Base-by-base conservation (phyloP, 2,113 vertebrate genomes). In the Tenebrosternarchus preto region DNA sequence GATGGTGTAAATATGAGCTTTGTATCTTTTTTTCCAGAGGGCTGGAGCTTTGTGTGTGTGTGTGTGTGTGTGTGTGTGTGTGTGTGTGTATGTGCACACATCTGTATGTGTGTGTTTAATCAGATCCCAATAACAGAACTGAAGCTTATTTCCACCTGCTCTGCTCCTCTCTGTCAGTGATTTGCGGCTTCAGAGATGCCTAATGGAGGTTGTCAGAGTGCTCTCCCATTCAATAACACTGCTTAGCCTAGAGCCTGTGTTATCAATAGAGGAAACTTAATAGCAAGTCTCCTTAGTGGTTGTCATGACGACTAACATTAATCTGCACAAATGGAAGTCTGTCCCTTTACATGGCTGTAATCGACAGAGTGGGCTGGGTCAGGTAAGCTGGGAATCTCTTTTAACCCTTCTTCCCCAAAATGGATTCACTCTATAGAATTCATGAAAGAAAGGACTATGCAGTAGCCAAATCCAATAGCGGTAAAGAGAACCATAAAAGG, bases 221-320 rank as follows among this genome's bases (percentile, higher is more conserved):
- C 56, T 77, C 36, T 53, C 50, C 50, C 20, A 76, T 85, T 81
- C 67, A 86, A 81, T 85, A 83, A 81, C 53, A 53, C 12, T 16
- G 53, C 77, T 81, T 17, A 83, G 73, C 67, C 60, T 46, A 0
- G 24, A 39, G 59, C 50, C 67, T 57, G 46, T 9, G 33, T 80
- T 73, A 73, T 84, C 68, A 80, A 84, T 66, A 73, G 59, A n/a
- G 8, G 55, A 80, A 84, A 77, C 60, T 73, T 73, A 80, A 80
- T 80, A 77, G 78, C 24, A 60, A 82, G 64, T 68, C 73, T 77
- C 53, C 77, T 75, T 77, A 74, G 72, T 33, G 70, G 86, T 87
- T 43, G 70, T 73, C 86, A 84, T 87, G 84, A 84, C 84, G 59
- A 87, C 86, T 31, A 77, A n/a, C 46, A 73, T 84, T 81, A 70